Evolutionary conservation across 2,113 vertebrate species (phyloP).

Genomic region (Sinosuthora webbiana): DNA sequence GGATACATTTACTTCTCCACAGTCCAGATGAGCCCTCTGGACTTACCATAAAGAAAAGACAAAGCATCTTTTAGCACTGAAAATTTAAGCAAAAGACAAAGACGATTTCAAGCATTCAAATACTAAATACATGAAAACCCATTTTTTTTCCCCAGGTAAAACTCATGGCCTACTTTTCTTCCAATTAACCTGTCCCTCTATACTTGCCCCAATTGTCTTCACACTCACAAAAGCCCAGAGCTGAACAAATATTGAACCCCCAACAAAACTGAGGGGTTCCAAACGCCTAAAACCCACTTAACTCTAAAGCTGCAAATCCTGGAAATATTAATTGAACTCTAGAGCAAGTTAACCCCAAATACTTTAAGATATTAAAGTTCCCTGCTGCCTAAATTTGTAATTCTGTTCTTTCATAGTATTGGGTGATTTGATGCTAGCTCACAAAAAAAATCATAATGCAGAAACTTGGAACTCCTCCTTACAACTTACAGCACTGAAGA

Average conservation of each 20-base stretch:
- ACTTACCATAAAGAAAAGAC: background rate
- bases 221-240: background rate
- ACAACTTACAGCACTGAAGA: background rate
- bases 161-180: slow-evolving; percentile 8
- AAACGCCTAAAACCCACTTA: background rate
- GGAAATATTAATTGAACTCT: background rate
- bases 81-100: background rate
- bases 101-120: background rate
- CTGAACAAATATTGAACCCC: background rate
- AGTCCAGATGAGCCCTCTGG: background rate
- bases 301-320: background rate
- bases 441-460: background rate
- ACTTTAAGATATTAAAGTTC: background rate
- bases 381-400: background rate
- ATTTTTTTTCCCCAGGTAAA: background rate
- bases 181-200: slow-evolving; percentile 9
- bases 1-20: background rate
- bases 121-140: background rate
- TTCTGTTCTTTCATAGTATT: background rate
- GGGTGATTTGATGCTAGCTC: background rate
- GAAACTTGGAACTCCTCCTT: background rate
- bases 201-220: slow-evolving; percentile 2
- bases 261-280: background rate
- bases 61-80: background rate
- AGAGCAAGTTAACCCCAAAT: background rate